These are phyloP conservation scores for Dolichotis patagonum DNA, from an alignment of 2,113 vertebrate species.

Conservation along the genomic window DNA sequence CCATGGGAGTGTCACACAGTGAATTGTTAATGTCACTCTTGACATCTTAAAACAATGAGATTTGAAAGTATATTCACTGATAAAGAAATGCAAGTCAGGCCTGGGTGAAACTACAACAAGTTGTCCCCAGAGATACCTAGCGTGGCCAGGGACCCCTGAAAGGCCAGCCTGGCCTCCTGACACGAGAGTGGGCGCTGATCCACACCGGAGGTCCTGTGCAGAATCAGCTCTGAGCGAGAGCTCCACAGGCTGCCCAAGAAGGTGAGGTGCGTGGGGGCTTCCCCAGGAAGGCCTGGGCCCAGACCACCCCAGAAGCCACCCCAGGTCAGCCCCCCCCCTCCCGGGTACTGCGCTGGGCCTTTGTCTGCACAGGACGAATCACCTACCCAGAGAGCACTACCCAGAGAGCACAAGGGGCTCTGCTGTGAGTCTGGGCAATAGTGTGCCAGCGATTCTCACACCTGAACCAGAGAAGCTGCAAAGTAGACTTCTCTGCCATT, in stretches of 20 bases:
- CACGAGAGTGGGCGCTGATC: too few relatives aligned
- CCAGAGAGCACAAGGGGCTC: background rate
- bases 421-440: background rate
- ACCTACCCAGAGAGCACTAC: background rate
- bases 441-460: background rate
- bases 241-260: background rate
- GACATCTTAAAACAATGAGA: constrained; percentile 14
- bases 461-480: background rate
- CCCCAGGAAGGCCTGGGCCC: background rate
- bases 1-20: background rate
- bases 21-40: background rate
- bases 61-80: constrained; percentile 3
- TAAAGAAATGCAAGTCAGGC: background rate
- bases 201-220: background rate
- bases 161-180: background rate
- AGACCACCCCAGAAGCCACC: background rate
- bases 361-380: background rate
- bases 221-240: background rate
- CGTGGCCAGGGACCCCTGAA: background rate
- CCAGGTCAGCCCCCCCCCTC: background rate
- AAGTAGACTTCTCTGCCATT: background rate
- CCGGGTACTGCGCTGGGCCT: background rate
- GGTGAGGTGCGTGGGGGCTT: too few relatives aligned
- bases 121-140: background rate
- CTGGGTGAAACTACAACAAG: background rate